These are phyloP conservation scores for Pachydiplax longipennis DNA, from an alignment of 2,888 invertebrate genomes.

Conservation along the genomic window DNA sequence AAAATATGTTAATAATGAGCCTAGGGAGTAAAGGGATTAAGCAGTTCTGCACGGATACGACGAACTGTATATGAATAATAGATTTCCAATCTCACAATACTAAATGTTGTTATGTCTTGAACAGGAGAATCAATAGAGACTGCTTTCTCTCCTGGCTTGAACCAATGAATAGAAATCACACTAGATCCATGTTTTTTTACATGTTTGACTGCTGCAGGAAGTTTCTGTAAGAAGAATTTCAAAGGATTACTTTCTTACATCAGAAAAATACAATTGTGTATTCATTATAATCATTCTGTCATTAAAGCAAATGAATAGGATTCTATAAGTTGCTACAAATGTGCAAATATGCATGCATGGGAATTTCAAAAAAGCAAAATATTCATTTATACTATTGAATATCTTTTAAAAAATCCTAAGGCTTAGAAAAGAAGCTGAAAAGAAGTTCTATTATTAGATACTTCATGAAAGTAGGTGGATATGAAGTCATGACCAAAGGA, in stretches of 20 bases:
- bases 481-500: too few species aligned
- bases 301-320: neutral
- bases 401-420: too few species aligned
- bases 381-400: too few species aligned
- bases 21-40: neutral
- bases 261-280: neutral
- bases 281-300: neutral
- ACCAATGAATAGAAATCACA: neutral
- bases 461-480: too few species aligned
- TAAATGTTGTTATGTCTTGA: slow-evolving; percentile 23
- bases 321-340: neutral
- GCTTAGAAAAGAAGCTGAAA: too few species aligned
- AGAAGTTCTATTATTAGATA: too few species aligned
- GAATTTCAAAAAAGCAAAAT: too few species aligned
- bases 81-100: slow-evolving; percentile 6
- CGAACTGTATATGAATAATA: slow-evolving; percentile 3
- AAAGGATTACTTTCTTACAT: neutral
- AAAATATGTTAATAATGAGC: neutral
- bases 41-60: neutral
- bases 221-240: neutral
- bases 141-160: neutral
- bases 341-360: neutral
- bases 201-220: neutral
- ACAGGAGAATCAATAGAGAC: neutral
- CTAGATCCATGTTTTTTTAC: slow-evolving; percentile 5